phyloP scores from a whole-genome alignment of 2,113 vertebrate genomes.

The Aramus guarauna region DNA sequence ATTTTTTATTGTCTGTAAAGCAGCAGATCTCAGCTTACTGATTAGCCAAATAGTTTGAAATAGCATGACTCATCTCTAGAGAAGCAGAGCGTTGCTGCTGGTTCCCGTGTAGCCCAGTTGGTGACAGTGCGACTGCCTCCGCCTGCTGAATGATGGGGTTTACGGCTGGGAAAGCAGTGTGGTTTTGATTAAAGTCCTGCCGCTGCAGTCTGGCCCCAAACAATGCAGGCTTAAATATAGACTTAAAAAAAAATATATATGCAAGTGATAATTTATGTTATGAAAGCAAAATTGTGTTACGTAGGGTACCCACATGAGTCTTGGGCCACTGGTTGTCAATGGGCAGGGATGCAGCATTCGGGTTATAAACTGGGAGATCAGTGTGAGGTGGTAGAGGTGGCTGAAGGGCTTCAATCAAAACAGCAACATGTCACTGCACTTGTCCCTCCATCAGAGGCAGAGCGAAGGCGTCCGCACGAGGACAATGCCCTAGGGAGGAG shows the following conservation, averaged over 20 bases:
- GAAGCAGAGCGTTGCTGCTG: not conserved
- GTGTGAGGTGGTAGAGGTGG: slow-evolving; percentile 65
- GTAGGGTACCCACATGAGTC: slow-evolving; percentile 38
- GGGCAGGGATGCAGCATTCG: slow-evolving; percentile 74
- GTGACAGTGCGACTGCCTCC: not conserved
- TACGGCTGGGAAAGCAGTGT: not conserved
- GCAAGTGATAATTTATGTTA: not conserved
- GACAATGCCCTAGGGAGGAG: not conserved
- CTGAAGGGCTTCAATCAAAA: slow-evolving; percentile 53
- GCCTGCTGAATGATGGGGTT: not conserved
- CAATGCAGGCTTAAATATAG: not conserved
- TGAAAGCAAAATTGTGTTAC: not conserved
- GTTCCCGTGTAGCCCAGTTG: not conserved
- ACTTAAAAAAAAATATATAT: not conserved
- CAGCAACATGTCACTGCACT: slow-evolving; percentile 60
- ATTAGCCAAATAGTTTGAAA: slow-evolving; percentile 38
- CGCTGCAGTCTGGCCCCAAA: not conserved
- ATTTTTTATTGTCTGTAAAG: slow-evolving; percentile 25
- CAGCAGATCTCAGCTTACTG: slow-evolving; percentile 34
- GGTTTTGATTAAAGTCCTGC: not conserved
- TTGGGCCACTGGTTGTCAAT: slow-evolving; percentile 69
- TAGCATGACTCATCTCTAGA: slow-evolving; percentile 21
- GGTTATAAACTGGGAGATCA: slow-evolving; percentile 74
- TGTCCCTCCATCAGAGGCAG: slow-evolving; percentile 69
- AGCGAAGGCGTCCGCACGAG: slow-evolving; percentile 50